Base-by-base conservation (phyloP, 2,113 vertebrate species). In the Macroglossus sobrinus region DNA sequence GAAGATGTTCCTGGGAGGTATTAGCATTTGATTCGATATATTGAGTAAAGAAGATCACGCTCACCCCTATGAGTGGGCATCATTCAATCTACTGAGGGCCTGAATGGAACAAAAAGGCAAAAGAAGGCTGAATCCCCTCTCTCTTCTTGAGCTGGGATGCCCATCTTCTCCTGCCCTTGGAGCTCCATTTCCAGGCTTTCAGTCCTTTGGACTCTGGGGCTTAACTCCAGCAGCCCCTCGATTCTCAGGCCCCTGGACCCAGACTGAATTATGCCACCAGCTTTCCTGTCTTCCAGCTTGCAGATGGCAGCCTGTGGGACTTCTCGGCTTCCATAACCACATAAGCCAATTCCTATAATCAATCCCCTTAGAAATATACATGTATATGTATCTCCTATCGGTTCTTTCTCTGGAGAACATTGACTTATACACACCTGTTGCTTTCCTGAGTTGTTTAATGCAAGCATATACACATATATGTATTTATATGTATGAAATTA, bases 391-490 rank as follows among this genome's bases (percentile, higher is more conserved):
- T 50, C 38, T 47, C 26, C 5, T 59, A 22, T 38, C 18, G 9
- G 40, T 69, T 61, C 18, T 80, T 61, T 80, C 74, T 87, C 74
- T 87, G 74, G 53, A 33, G 26, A 80, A 35, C 15, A 35, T 81
- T 64, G 57, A 33, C 79, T 43, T 57, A 85, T 45, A 57, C 61
- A 93, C 7, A 30, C 64, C 53, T 63, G 18, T 40, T 93, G 6
- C n/a, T 47, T 91, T 66, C 24, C 40, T n/a, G 59, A 26, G 40
- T 66, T 82, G 93, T 91, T 89, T 28, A 57, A 43, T 82, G 45
- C 45, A 93, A 43, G 15, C 43, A 6, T 71, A 33, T 89, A 55
- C 13, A 57, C 33, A 22, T 19, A 47, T 61, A 55, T 47, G 9
- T 53, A 50, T 88, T 89, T 75, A 59, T 22, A n/a, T 75, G 7